Conservation (phyloP, 2,113 vertebrate genomes). For the Coregonus clupeaformis region DNA sequence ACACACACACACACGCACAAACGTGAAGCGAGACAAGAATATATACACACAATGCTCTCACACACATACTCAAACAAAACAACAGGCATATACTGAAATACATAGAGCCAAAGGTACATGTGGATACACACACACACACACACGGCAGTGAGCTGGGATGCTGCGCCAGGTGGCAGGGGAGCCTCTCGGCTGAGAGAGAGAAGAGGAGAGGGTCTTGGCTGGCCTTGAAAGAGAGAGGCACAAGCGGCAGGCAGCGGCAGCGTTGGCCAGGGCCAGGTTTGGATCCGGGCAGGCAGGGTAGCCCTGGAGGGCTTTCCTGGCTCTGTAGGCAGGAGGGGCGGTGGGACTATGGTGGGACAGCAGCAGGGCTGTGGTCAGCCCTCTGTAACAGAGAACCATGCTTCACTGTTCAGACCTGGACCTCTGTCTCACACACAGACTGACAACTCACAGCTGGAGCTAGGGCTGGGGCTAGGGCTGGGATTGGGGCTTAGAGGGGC, state of each 20-base stretch:
- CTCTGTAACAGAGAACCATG: constrained; percentile 70
- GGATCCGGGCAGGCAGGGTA: constrained; percentile 37
- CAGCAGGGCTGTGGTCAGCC: constrained; percentile 44
- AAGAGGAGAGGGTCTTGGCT: constrained; percentile 63
- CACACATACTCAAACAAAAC: constrained; percentile 19
- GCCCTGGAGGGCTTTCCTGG: constrained; percentile 67
- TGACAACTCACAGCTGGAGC: constrained; percentile 5
- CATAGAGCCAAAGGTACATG: not conserved
- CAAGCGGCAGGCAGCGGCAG: constrained; percentile 39
- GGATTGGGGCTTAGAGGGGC: not conserved
- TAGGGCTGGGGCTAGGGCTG: not conserved
- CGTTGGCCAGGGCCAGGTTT: constrained; percentile 57
- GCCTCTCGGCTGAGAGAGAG: constrained; percentile 60
- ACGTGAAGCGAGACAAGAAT: not conserved
- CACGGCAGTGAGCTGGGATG: constrained; percentile 50
- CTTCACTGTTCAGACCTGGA: constrained; percentile 58
- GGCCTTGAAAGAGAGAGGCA: constrained; percentile 70
- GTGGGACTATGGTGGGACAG: constrained; percentile 31
- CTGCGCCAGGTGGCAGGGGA: constrained; percentile 67
- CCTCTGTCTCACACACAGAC: constrained; percentile 46
- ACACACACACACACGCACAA: constrained; percentile 19
- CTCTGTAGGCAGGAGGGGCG: constrained; percentile 41
- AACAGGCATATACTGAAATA: constrained; percentile 2
- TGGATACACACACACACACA: constrained; percentile 18
- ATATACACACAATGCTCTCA: constrained; percentile 25